Base-by-base conservation (phyloP, 1,140 invertebrate species). In the Grapholita molesta region DNA sequence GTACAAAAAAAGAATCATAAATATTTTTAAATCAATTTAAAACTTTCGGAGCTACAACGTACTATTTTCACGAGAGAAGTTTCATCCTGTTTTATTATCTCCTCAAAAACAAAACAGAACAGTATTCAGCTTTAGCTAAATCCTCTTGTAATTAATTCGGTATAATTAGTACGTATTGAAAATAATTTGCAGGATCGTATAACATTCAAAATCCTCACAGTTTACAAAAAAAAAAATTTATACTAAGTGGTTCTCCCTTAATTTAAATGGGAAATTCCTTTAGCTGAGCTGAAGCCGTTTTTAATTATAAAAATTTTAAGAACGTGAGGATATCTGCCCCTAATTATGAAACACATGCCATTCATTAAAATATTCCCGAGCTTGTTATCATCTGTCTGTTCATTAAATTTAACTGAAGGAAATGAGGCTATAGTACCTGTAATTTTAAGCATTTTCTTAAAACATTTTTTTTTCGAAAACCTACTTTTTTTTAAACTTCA, bases 361-460 rank as follows among this genome's bases (percentile, higher is more conserved):
- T 30, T 61, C 55, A 32, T 61, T 61, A 61, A 61, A 61, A 61
- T 15, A 61, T 61, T 2, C 25, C 28, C 12, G 55, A 28, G 25
- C 55, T 61, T 61, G 28, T 61, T 61, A 4, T 61, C 55, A 30
- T 57, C 48, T 33, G 15, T 67, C 24, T 38, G 66, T 55, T 32
- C 21, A 67, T 32, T 52, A 42, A 24, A 24, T 55, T 28, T 9
- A 25, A 48, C n/a, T 35, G 24, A 2, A 48, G 18, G 42, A 9
- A 48, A 48, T 48, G 8, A 21, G 42, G 7, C n/a, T 3, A 18
- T 1, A 48, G 21, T 21, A 21, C 9, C 9, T 4, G 5, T 48
- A 48, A 48, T 48, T 48, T n/a, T 15, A 48, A 21, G 18, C 8
- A 15, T 38, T 38, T 38, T 12, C 12, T 38, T 38, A n/a, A 38